These are phyloP conservation scores for Icerya purchasi DNA, from an alignment of 2,888 invertebrate species.

Conservation along the genomic window DNA sequence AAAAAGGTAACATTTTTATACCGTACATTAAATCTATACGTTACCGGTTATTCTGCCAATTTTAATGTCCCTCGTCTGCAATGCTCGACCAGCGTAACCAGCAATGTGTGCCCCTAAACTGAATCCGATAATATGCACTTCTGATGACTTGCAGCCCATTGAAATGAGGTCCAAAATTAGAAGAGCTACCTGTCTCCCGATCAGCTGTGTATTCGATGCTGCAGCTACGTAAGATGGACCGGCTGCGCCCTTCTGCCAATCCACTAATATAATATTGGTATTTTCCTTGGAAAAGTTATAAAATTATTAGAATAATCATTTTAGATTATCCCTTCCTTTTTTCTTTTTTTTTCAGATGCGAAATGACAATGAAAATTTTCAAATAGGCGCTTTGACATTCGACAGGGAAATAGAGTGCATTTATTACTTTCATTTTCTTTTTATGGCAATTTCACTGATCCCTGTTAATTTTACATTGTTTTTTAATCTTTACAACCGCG, in stretches of 20 bases:
- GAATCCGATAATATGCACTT: constrained; percentile 35
- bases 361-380: too few species aligned
- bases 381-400: too few species aligned
- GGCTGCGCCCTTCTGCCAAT: constrained; percentile 35
- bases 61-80: constrained; percentile 27
- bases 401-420: too few species aligned
- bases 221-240: constrained; percentile 33
- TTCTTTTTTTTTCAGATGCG: not conserved
- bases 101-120: constrained; percentile 39
- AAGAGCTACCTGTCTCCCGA: constrained; percentile 33
- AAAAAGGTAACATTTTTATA: too few species aligned
- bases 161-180: constrained; percentile 30
- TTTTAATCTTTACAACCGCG: too few species aligned
- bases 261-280: constrained; percentile 32
- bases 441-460: too few species aligned
- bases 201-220: constrained; percentile 37
- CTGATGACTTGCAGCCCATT: constrained; percentile 26
- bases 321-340: not conserved
- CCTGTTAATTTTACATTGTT: too few species aligned
- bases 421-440: too few species aligned
- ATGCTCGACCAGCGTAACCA: constrained; percentile 33
- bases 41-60: constrained; percentile 35
- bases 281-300: constrained; percentile 27
- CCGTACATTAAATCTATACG: not conserved
- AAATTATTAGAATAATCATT: not conserved